phyloP scores from a whole-genome alignment of 2,113 vertebrate species.

The Lophotis ruficrista region DNA sequence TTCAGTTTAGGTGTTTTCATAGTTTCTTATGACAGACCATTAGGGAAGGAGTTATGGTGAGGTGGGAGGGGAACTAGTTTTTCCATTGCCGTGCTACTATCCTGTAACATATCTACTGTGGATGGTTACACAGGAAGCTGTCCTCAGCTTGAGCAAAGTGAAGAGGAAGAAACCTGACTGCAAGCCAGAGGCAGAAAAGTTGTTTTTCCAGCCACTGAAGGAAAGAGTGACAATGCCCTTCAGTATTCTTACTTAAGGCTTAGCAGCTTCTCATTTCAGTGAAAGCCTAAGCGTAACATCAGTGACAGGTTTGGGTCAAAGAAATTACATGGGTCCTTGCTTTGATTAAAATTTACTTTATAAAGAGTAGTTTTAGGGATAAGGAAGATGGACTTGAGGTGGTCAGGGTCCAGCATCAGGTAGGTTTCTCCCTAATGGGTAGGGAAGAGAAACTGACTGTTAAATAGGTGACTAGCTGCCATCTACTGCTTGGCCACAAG shows the following conservation, averaged over 20 bases:
- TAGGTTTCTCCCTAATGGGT: background rate
- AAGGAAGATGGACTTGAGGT: background rate
- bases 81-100: background rate
- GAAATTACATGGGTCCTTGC: rapidly evolving
- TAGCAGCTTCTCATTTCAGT: background rate
- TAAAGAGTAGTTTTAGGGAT: background rate
- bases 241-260: background rate
- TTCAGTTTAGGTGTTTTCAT: background rate
- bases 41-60: background rate
- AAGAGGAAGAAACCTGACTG: background rate
- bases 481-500: background rate
- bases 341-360: background rate
- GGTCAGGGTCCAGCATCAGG: background rate
- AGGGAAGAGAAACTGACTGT: background rate
- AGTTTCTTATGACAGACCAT: background rate
- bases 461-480: background rate
- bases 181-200: background rate
- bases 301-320: background rate
- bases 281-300: background rate
- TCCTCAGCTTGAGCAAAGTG: background rate
- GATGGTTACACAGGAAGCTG: background rate
- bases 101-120: background rate
- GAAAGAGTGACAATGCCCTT: background rate
- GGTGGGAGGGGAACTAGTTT: background rate
- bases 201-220: background rate